Conservation (phyloP, 2,888 invertebrate genomes). For the Cacoxenus indagator region DNA sequence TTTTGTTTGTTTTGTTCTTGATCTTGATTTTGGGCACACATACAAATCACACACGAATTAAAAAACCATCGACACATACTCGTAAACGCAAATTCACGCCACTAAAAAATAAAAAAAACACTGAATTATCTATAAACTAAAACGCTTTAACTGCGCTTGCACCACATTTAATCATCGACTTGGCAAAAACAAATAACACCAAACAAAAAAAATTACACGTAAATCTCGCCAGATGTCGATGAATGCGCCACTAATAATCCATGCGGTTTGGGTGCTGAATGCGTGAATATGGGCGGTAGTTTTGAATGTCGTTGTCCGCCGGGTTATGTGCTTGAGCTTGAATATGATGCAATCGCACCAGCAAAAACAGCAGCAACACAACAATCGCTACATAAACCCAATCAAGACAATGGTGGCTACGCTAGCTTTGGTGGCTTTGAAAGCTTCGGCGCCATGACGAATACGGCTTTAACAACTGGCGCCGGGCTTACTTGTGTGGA, state of each 20-base stretch:
- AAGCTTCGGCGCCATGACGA: constrained; percentile 17
- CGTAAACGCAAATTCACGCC: constrained; percentile 36
- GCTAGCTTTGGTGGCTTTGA: neutral
- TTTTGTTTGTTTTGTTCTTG: constrained; percentile 20
- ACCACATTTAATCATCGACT: constrained; percentile 23
- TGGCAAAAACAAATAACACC: constrained; percentile 67
- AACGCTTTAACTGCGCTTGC: constrained; percentile 22
- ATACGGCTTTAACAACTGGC: constrained; percentile 51
- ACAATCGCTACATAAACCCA: constrained; percentile 26
- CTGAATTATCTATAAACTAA: constrained; percentile 27
- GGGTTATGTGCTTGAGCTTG: constrained; percentile 77
- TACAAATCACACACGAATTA: constrained; percentile 28
- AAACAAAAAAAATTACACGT: too few relatives aligned
- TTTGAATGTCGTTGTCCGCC: constrained; percentile 81
- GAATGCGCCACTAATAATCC: constrained; percentile 77
- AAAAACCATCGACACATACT: constrained; percentile 27
- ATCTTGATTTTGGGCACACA: constrained; percentile 24
- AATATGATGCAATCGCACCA: constrained; percentile 53
- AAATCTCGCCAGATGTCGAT: constrained; percentile 78
- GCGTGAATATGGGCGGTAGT: constrained; percentile 82
- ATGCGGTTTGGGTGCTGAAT: constrained; percentile 80
- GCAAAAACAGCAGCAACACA: constrained; percentile 33
- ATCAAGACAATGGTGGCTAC: constrained; percentile 6
- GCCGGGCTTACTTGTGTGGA: constrained; percentile 77
- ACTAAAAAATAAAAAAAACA: constrained; percentile 42